Percentiles rank a stretch among this genome's conserved stretches.
Evolutionary conservation across 53 echinoderm and acorn worm species (phyloP).

Genomic region (Astropecten irregularis): DNA sequence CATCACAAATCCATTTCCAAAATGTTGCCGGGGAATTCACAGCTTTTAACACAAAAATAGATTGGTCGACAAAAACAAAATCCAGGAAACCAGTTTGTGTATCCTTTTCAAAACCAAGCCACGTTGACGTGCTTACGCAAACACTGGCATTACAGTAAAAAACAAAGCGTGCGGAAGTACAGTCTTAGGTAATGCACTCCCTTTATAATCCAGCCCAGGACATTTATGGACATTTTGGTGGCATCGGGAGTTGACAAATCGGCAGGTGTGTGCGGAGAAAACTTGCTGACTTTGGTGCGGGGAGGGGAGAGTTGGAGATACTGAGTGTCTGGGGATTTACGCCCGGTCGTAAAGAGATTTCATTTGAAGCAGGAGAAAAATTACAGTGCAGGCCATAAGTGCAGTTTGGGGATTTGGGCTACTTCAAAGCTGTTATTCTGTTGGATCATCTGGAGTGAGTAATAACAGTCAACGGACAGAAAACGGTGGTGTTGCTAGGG

Average conservation of each 20-base stretch:
- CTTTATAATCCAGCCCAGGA: not conserved
- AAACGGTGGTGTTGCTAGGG: not conserved
- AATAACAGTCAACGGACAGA: not conserved
- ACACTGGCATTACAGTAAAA: not conserved
- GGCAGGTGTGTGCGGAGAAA: not conserved
- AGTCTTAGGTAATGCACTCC: too few relatives aligned
- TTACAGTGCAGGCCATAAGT: not conserved
- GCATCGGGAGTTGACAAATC: slow-evolving; percentile 11
- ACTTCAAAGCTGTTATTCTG: not conserved
- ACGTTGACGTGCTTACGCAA: not conserved
- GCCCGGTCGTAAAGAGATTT: slow-evolving; percentile 5
- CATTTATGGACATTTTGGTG: slow-evolving; percentile 14
- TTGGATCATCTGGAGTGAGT: slow-evolving; percentile 10
- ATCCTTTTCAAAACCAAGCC: not conserved
- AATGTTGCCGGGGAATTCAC: not conserved
- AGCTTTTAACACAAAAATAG: slow-evolving; percentile 8
- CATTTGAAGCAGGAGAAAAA: not conserved
- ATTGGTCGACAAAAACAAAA: not conserved
- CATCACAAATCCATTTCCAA: not conserved
- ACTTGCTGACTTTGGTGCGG: not conserved
- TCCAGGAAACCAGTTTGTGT: not conserved
- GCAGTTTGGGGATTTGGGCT: not conserved
- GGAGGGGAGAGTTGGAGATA: not conserved
- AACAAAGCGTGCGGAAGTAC: not conserved
- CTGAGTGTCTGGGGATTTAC: not conserved